Base-by-base conservation (phyloP, 1,140 invertebrate species). In the Drosophila repleta region DNA sequence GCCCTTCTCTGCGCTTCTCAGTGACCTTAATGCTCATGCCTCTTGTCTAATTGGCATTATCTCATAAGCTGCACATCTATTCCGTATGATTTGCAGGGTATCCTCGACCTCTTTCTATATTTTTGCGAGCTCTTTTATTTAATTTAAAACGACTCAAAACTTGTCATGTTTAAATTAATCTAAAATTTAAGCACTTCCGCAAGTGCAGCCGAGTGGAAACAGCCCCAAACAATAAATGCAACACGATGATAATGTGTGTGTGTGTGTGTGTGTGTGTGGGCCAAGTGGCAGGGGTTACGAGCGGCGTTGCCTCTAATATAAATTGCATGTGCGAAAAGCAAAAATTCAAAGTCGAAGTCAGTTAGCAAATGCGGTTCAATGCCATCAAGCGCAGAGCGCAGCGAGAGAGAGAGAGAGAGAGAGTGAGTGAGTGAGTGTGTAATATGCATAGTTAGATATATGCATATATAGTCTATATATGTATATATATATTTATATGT, bases 261-360 rank as follows among this genome's bases (percentile, higher is more conserved):
- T 20, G 51, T 11, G n/a, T 15, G 35, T 39, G 52, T 37, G 32
- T 37, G 55, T 43, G 43, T 35, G 62, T 24, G 20, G 41, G n/a
- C 7, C 20, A 17, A 18, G 15, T 15, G 29, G 29, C 13, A n/a
- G 11, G 17, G 46, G 24, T 10, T 35, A 32, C 15, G 53, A 45
- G 15, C n/a, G 32, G 57, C 37, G 11, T 13, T 17, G 13, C 35
- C 35, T 17, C 52, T n/a, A 20, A 57, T 65, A 52, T 67, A 72
- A 66, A 71, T 52, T 67, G 69, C 69, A 72, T 46, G 60, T 53
- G 63, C 63, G 58, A 48, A 66, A 67, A 35, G 11, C 11, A 29
- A 29, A 55, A 46, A 66, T 67, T 72, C 63, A 72, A 72, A 72
- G 63, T 67, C 69, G 55, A 66, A 72, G 63, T 60, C 55, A 60